These are phyloP conservation scores for Pristionchus maxplancki DNA, from an alignment of 2,888 invertebrate species.

Conservation along the genomic window DNA sequence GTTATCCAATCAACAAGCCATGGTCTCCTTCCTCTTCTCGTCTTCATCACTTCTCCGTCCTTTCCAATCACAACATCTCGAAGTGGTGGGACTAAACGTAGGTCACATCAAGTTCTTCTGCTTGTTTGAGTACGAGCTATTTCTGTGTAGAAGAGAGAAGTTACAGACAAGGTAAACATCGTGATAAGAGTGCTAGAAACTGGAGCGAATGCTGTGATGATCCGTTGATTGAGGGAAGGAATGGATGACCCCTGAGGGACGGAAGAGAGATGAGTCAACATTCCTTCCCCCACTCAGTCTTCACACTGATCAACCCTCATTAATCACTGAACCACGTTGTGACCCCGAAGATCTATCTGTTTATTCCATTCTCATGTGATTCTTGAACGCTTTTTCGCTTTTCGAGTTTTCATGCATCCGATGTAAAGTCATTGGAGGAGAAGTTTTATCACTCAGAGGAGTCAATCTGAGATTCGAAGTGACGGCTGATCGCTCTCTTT, in stretches of 20 bases:
- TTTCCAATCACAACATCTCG: neutral
- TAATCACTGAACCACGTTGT: neutral
- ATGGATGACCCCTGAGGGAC: neutral
- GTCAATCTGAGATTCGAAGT: constrained; percentile 22
- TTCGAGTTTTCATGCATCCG: neutral
- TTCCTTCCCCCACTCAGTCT: neutral
- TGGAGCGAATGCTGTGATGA: neutral
- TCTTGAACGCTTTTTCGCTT: neutral
- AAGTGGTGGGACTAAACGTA: neutral
- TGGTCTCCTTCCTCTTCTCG: neutral
- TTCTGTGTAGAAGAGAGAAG: neutral
- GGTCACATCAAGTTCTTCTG: constrained; percentile 11
- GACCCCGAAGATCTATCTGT: neutral
- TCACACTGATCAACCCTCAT: neutral
- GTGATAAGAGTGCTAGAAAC: constrained; percentile 35
- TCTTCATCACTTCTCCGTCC: neutral
- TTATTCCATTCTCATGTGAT: constrained; percentile 28
- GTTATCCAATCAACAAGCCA: neutral
- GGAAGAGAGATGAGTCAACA: neutral
- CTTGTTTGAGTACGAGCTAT: constrained; percentile 37
- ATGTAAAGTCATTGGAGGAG: constrained; percentile 7
- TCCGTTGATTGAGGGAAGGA: neutral
- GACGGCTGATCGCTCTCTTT: neutral
- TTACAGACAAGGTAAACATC: constrained; percentile 22
- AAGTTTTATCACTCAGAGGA: constrained; percentile 26